Base-by-base conservation (phyloP, 2,888 invertebrate genomes). In the Drosophila subsilvestris region DNA sequence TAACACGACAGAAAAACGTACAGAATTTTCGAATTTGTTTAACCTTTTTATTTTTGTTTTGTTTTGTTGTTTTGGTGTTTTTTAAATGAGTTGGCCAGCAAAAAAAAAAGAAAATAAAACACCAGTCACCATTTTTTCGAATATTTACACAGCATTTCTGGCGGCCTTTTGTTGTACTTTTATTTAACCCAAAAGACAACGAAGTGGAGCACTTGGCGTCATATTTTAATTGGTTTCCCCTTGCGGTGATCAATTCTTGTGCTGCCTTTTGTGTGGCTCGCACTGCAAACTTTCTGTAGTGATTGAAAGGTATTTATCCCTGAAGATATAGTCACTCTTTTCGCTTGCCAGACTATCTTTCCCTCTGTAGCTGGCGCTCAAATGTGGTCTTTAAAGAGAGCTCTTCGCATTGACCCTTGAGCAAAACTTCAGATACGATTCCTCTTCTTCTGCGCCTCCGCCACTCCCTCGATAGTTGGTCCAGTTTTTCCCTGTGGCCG, bases 81-180 rank as follows among this genome's bases (percentile, higher is more conserved):
- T 73, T 79, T 77, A 72, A 80, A 79, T 79, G 81, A 81, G 81
- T 76, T 82, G 85, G 84, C 81, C 81, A 78, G 78, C 78, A 79
- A 63, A 58, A 43, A 59, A 29, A 48, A 66, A 50, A 22, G 25
- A 17, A 45, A 43, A 42, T 58, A 56, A 65, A 49, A 66, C 45
- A 49, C 56, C 43, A 50, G 22, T 51, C 69, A 70, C 66, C 82
- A 79, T 90, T 80, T 75, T 84, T 83, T 25, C 86, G 89, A 91
- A 91, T 91, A 91, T 91, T 91, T 91, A 90, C 90, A 86, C 89
- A 90, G 90, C 88, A 89, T 90, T 90, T 90, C 80, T 63, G 27
- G 48, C 48, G 63, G 37, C 43, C 58, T 47, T 68, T 49, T 42
- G 37, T 10, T 22, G 43, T 45, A 6, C 29, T 29, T 17, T 47